Evolutionary conservation across 2,113 vertebrate species (phyloP).

Genomic region (Triplophysa tibetana): DNA sequence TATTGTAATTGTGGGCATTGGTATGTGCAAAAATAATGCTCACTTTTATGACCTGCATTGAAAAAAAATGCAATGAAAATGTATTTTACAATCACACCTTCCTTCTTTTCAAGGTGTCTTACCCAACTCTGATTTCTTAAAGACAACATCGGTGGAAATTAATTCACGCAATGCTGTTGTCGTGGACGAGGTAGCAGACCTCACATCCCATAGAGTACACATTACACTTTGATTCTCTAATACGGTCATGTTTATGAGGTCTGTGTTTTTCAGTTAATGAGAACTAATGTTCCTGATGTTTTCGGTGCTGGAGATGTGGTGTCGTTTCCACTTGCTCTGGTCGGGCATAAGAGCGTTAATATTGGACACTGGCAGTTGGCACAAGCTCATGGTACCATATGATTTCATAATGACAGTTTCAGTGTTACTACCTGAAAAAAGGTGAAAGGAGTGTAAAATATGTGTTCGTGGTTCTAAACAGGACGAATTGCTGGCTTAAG

Average conservation of each 20-base stretch:
- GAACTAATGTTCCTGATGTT: conserved; percentile 76
- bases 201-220: not conserved
- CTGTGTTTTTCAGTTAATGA: conserved; percentile 76
- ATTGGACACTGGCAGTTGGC: conserved; percentile 87
- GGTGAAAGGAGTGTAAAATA: not conserved
- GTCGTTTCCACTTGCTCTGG: conserved; percentile 80
- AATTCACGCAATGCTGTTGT: conserved; percentile 73
- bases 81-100: not conserved
- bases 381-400: conserved; percentile 79
- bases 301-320: conserved; percentile 83
- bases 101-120: conserved; percentile 69
- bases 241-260: not conserved
- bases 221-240: not conserved
- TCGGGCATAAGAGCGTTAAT: conserved; percentile 64
- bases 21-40: conserved; percentile 59
- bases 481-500: conserved; percentile 82
- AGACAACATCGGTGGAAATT: conserved; percentile 69
- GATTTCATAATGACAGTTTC: not conserved
- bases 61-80: not conserved
- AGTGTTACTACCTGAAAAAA: not conserved
- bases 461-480: conserved; percentile 51
- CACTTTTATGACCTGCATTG: too few relatives aligned
- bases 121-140: conserved; percentile 78
- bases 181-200: conserved; percentile 79
- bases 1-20: conserved; percentile 81